These are phyloP conservation scores for Pristionchus arcanus DNA, from an alignment of 2,888 invertebrate genomes.

Conservation along the genomic window DNA sequence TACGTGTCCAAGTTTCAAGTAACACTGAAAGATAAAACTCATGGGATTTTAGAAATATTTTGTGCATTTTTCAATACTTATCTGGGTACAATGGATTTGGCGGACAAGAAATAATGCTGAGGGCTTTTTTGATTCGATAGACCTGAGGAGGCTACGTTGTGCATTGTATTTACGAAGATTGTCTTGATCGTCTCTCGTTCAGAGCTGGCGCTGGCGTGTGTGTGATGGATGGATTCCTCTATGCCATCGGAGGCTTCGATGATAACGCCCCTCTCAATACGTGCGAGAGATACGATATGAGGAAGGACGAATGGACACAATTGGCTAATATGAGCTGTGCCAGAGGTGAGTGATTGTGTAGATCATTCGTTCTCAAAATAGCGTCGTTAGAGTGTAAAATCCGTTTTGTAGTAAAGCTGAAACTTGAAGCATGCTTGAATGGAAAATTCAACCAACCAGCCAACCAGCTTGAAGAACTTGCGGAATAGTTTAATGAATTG, in stretches of 20 bases:
- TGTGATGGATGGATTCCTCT: conserved; percentile 81
- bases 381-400: neutral
- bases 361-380: neutral
- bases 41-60: no score
- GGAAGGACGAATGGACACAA: conserved; percentile 79
- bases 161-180: no score
- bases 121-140: no score
- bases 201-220: conserved; percentile 82
- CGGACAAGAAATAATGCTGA: no score
- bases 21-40: neutral
- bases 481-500: neutral
- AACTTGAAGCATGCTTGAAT: neutral
- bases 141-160: no score
- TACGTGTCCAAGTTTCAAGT: neutral
- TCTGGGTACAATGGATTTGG: no score
- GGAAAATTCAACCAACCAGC: no score
- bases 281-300: conserved; percentile 80
- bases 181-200: conserved; percentile 15
- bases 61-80: no score
- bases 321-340: conserved; percentile 73
- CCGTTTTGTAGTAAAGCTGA: neutral
- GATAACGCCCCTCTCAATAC: conserved; percentile 81
- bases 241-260: conserved; percentile 81
- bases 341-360: conserved; percentile 61
- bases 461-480: no score